Conservation (phyloP, 2,797 vertebrate genomes). For the Tragopan temminckii region DNA sequence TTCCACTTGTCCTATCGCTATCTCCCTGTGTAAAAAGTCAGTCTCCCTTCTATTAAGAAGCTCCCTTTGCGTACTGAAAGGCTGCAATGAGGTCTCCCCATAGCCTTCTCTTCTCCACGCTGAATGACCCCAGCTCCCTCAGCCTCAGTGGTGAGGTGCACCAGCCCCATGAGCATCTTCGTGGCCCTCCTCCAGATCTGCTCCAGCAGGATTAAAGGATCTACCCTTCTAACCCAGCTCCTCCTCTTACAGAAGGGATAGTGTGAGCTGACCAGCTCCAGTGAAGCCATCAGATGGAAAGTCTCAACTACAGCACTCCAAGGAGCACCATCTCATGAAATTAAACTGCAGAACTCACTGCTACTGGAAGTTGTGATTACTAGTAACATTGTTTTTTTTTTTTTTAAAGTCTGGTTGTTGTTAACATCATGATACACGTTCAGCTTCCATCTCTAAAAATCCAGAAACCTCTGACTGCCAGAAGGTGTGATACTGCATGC, state of each 20-base stretch:
- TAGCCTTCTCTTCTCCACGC: too few species aligned
- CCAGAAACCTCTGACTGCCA: neutral
- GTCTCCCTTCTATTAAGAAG: too few species aligned
- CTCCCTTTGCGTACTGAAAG: too few species aligned
- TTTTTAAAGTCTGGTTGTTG: neutral
- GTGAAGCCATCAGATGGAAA: neutral
- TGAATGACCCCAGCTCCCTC: too few species aligned
- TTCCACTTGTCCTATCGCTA: too few species aligned
- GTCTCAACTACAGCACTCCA: neutral
- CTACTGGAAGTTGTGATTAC: neutral
- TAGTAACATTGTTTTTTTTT: neutral
- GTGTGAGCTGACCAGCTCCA: neutral
- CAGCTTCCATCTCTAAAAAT: neutral
- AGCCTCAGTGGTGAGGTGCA: too few species aligned
- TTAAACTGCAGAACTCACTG: neutral
- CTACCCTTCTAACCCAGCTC: neutral
- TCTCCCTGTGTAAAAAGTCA: too few species aligned
- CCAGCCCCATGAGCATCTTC: neutral
- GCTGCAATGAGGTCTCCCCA: too few species aligned
- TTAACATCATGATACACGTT: neutral
- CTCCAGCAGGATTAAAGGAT: neutral
- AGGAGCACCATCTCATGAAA: neutral
- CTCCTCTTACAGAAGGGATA: accelerated
- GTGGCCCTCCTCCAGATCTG: neutral
- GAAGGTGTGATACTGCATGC: neutral